phyloP scores from a whole-genome alignment of 2,113 vertebrate genomes.

The Suricata suricatta region DNA sequence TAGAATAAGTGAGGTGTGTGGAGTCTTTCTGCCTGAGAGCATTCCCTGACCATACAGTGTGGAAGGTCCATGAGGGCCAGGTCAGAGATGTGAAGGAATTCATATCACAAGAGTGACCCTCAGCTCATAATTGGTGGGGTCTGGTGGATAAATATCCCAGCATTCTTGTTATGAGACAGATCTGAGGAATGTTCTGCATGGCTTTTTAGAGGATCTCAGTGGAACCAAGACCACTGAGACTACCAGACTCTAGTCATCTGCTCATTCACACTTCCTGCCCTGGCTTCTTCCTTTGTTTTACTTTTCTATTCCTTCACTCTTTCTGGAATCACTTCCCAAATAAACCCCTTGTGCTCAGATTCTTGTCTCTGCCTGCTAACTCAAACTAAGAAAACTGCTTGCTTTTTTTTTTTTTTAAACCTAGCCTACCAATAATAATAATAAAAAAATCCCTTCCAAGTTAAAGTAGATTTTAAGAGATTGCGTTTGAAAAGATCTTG shows the following conservation, averaged over 20 bases:
- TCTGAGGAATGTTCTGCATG: not conserved
- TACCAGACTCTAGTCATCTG: not conserved
- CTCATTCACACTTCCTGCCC: not conserved
- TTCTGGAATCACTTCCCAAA: not conserved
- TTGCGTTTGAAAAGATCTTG: not conserved
- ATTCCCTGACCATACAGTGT: not conserved
- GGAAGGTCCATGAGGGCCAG: not conserved
- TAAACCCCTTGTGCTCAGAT: not conserved
- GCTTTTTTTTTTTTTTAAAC: not conserved
- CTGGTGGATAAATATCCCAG: not conserved
- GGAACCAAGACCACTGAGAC: not conserved
- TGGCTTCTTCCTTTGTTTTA: not conserved
- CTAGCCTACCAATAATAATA: not conserved
- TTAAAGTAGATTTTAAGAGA: conserved; percentile 7
- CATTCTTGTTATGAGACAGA: not conserved
- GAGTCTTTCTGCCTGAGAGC: not conserved
- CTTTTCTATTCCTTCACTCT: not conserved
- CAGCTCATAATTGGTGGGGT: not conserved
- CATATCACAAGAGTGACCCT: not conserved
- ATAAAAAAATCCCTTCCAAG: not conserved
- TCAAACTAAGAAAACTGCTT: not conserved
- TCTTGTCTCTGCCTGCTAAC: not conserved
- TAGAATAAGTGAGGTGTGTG: not conserved
- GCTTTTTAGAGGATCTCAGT: not conserved
- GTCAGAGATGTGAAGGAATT: not conserved